A percentile compares a stretch with the other conserved stretches of the same genome.
These are phyloP conservation scores for Hippopotamyrus pictus DNA, from an alignment of 2,797 vertebrate genomes.

Conservation along the genomic window DNA sequence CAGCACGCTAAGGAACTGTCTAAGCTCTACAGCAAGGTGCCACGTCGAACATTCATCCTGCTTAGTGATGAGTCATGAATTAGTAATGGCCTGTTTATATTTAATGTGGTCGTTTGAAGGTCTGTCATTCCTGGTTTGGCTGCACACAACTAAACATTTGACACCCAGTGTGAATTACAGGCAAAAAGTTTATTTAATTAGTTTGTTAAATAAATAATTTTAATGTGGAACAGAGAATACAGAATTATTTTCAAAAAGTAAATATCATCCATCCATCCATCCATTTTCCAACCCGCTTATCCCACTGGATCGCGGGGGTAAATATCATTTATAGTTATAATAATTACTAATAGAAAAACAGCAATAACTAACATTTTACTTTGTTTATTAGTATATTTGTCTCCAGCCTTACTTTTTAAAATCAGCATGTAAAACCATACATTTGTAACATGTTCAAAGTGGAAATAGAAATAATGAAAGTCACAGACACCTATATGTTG, in stretches of 20 bases:
- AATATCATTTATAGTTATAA: neutral
- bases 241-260: neutral
- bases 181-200: neutral
- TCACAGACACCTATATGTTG: neutral
- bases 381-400: neutral
- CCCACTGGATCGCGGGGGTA: no score
- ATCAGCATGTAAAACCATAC: neutral
- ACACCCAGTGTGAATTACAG: neutral
- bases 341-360: neutral
- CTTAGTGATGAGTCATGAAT: neutral
- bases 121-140: neutral
- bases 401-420: neutral
- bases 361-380: neutral
- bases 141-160: neutral
- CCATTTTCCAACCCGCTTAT: no score
- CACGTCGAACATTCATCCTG: neutral
- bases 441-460: neutral
- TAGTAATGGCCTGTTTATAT: neutral
- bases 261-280: no score
- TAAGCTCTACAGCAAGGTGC: slow-evolving; percentile 79
- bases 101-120: neutral
- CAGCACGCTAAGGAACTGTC: slow-evolving; percentile 76
- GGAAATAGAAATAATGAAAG: neutral
- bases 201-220: neutral
- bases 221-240: neutral